Conservation (phyloP, 2,797 vertebrate species). For the Sebastes glaucus region DNA sequence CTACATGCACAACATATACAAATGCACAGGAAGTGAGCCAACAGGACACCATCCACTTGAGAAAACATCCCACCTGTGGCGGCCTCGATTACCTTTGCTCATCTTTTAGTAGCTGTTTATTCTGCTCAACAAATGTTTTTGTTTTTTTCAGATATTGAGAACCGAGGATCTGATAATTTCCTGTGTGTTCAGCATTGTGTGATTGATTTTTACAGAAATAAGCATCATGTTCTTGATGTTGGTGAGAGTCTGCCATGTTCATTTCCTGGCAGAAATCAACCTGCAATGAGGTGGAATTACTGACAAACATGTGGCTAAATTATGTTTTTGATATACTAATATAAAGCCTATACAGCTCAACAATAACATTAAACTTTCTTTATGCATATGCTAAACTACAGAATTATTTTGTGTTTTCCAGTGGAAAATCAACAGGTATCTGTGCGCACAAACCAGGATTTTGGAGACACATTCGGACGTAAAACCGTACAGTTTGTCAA, state of each 20-base stretch:
- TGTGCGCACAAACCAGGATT: neutral
- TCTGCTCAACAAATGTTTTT: neutral
- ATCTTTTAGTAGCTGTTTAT: neutral
- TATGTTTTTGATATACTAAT: neutral
- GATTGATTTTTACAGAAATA: neutral
- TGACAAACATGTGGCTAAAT: neutral
- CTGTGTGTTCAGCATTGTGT: no score
- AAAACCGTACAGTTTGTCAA: neutral
- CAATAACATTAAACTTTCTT: neutral
- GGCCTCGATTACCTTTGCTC: neutral
- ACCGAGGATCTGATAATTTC: no score
- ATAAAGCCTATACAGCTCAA: neutral
- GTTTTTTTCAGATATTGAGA: no score
- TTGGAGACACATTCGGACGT: neutral
- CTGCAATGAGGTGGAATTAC: neutral
- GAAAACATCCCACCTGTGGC: constrained; percentile 3
- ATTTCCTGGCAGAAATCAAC: neutral
- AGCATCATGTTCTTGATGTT: neutral
- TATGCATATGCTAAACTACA: neutral
- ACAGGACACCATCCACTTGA: neutral
- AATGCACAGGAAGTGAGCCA: neutral
- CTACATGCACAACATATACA: neutral
- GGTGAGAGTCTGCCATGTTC: neutral
- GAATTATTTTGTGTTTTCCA: neutral
- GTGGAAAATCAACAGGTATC: neutral